A percentile compares a stretch with the other conserved stretches of the same genome.
These are phyloP conservation scores for Tanypteryx hageni DNA, from an alignment of 2,888 invertebrate species.

Conservation along the genomic window DNA sequence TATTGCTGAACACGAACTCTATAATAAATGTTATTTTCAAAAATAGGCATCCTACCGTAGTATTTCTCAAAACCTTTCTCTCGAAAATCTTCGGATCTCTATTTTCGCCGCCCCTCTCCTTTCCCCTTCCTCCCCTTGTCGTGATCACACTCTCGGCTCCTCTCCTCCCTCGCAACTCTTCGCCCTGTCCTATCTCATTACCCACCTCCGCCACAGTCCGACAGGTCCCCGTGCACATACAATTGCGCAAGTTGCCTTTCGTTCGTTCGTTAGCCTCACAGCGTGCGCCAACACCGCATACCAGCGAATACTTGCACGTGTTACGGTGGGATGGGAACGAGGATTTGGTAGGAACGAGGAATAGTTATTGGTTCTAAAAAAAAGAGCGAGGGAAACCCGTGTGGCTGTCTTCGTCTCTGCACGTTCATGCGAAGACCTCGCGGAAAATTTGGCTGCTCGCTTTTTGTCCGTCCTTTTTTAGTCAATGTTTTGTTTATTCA, in stretches of 20 bases:
- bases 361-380: neutral
- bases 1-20: no score
- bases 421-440: no score
- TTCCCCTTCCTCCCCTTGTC: no score
- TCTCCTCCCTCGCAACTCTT: neutral
- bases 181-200: neutral
- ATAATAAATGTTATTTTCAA: no score
- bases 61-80: neutral
- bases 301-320: neutral
- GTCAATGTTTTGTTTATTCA: no score
- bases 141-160: neutral
- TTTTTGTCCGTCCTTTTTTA: no score
- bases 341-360: neutral
- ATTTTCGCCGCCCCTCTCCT: neutral
- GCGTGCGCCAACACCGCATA: neutral
- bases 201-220: neutral
- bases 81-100: slow-evolving; percentile 5
- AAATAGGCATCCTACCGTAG: no score
- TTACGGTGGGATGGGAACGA: neutral
- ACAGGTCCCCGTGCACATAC: neutral
- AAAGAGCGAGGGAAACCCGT: no score
- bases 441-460: no score
- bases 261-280: neutral
- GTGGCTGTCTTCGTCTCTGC: no score
- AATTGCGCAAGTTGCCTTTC: neutral